These are phyloP conservation scores for Stenurella melanura DNA, from an alignment of 2,888 invertebrate genomes.

Conservation along the genomic window DNA sequence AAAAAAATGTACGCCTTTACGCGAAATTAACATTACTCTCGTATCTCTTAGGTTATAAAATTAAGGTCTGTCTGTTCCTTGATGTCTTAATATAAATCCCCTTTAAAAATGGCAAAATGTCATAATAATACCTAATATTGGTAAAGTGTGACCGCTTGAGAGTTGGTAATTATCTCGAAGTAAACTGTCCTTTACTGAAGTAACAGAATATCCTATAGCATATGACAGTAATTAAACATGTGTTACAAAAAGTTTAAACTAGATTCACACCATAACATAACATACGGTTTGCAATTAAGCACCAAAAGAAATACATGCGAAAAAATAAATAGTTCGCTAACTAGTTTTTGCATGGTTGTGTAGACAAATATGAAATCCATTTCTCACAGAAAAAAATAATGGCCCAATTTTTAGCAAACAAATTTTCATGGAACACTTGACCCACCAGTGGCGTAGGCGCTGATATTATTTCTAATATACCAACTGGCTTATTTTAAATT, in stretches of 20 bases:
- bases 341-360: not conserved
- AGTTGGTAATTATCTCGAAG: not conserved
- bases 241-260: not conserved
- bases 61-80: too few species aligned
- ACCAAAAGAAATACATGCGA: not conserved
- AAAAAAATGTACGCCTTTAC: too few species aligned
- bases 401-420: not conserved
- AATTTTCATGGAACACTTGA: not conserved
- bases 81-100: too few species aligned
- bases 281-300: not conserved
- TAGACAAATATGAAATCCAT: not conserved
- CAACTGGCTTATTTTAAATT: too few species aligned
- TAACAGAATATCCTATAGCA: not conserved
- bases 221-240: not conserved
- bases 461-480: too few species aligned
- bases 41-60: too few species aligned
- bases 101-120: too few species aligned
- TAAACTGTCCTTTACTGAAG: not conserved
- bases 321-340: not conserved
- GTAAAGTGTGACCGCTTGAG: too few species aligned
- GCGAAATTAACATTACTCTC: too few species aligned
- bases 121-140: too few species aligned
- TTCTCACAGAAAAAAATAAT: conserved; percentile 4
- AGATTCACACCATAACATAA: not conserved
- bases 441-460: not conserved